Evolutionary conservation across 2,797 vertebrate genomes (phyloP), one percentile per base, ranked within the genome.

Genomic region (Sebastes reedi): DNA sequence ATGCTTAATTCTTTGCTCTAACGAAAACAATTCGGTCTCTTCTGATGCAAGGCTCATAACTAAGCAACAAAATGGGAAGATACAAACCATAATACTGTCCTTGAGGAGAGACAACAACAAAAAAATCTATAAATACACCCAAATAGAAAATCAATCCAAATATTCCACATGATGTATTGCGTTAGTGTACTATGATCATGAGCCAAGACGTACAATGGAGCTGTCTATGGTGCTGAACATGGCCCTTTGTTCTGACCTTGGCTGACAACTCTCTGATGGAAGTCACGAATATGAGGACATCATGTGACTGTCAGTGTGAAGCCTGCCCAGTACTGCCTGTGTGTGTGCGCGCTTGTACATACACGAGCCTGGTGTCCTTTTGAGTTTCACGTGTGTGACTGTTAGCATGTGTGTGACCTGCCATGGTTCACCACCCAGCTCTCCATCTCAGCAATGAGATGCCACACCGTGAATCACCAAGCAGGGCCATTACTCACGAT

Each of bases 381-480:
- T 54, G n/a, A 54, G 52, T 12, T 54, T 54, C 52, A 22, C n/a
- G 9, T 54, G 22, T 50, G 24, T 58, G 20, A 52, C 27, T 58
- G 12, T 30, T 29, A 27, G 59, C 55, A 11, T 59, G 72, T 50
- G 9, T 25, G 46, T 64, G 68, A 76, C 77, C 83, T 67, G 85
- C 78, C 70, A 69, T 12, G 34, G 74, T 72, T 80, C 81, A 56
- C 65, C 68, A 62, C 79, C 80, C 66, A 4, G 75, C 75, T 83
- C 81, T 85, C 83, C 79, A 86, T 92, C 88, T 85, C 67, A 79
- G 75, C 70, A 58, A 62, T 3, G 46, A 82, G 82, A 83, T 67
- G 79, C 74, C 83, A 79, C 82, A 69, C 67, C 12, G 56, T 93
- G 85, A 93, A 93, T 95, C 92, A 90, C 87, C 84, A 92, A 91